A percentile compares a stretch with the other conserved stretches of the same genome.
Evolutionary conservation across 1,140 invertebrate genomes (phyloP).

Genomic region (Sminthurides bifidus): DNA sequence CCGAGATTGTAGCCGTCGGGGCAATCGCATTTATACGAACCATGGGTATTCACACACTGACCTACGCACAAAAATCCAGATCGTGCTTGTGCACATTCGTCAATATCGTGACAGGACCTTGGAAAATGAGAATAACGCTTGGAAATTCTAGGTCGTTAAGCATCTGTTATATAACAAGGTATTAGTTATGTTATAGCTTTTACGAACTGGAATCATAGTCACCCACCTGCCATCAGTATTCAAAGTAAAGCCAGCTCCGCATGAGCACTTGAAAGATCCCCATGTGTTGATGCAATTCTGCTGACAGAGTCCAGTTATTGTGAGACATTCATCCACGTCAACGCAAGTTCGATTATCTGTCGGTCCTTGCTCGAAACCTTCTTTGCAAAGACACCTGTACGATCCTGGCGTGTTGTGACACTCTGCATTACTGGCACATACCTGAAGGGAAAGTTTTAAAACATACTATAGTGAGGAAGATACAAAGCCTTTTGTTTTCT

Average conservation of each 20-base stretch:
- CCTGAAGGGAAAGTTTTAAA: conserved; percentile 24
- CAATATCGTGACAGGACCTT: conserved; percentile 68
- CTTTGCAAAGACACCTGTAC: conserved; percentile 47
- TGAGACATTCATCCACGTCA: conserved; percentile 48
- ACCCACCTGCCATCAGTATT: conserved; percentile 54
- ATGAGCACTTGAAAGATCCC: conserved; percentile 68
- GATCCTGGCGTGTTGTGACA: conserved; percentile 50
- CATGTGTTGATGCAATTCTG: conserved; percentile 73
- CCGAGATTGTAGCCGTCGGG: conserved; percentile 67
- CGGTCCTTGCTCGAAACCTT: conserved; percentile 53
- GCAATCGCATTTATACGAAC: conserved; percentile 68
- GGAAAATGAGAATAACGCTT: background rate
- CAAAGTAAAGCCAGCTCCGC: conserved; percentile 57
- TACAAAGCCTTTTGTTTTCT: no score
- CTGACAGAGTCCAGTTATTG: conserved; percentile 54
- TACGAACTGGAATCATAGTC: background rate
- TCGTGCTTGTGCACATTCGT: conserved; percentile 69
- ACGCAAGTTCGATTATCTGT: conserved; percentile 37
- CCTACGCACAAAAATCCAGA: conserved; percentile 64
- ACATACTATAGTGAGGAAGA: no score
- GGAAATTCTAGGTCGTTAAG: background rate
- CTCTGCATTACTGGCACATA: conserved; percentile 39
- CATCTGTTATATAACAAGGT: background rate
- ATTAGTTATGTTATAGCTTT: background rate
- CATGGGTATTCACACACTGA: conserved; percentile 72